Conservation (phyloP, 2,797 vertebrate genomes). For the Ambastaia sidthimunki region DNA sequence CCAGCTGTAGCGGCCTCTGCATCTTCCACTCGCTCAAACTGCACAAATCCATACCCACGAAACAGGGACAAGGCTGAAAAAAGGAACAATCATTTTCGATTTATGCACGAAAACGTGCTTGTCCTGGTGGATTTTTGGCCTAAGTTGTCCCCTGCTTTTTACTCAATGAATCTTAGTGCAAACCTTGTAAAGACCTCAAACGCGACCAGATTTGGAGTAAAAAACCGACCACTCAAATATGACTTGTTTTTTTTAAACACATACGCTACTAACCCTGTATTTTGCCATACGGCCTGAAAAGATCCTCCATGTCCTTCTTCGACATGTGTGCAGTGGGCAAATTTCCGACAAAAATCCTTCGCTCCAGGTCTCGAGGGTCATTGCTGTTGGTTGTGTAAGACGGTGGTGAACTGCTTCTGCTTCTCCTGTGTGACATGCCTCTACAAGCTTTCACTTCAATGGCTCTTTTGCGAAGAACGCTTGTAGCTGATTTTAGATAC, state of each 20-base stretch:
- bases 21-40: conserved; percentile 87
- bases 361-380: conserved; percentile 86
- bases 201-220: conserved; percentile 32
- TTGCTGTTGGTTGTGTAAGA: conserved; percentile 83
- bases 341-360: conserved; percentile 92
- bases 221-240: conserved; percentile 33
- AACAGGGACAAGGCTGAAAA: conserved; percentile 89
- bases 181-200: conserved; percentile 5
- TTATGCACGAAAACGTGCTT: conserved; percentile 51
- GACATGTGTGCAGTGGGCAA: conserved; percentile 88
- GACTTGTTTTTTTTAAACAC: conserved; percentile 42
- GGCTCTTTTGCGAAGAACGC: conserved; percentile 59
- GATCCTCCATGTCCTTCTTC: conserved; percentile 88
- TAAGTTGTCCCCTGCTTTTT: conserved; percentile 29
- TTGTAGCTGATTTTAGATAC: conserved; percentile 64
- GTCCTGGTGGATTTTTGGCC: conserved; percentile 51
- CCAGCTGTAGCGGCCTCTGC: conserved; percentile 88
- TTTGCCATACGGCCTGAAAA: conserved; percentile 87
- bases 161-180: conserved; percentile 20
- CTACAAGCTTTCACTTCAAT: conserved; percentile 59
- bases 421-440: conserved; percentile 86
- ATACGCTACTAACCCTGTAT: conserved; percentile 86
- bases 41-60: conserved; percentile 89
- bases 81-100: conserved; percentile 79
- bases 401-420: conserved; percentile 75